These are phyloP conservation scores for Emesis furor DNA, from an alignment of 2,888 invertebrate species.

Conservation along the genomic window DNA sequence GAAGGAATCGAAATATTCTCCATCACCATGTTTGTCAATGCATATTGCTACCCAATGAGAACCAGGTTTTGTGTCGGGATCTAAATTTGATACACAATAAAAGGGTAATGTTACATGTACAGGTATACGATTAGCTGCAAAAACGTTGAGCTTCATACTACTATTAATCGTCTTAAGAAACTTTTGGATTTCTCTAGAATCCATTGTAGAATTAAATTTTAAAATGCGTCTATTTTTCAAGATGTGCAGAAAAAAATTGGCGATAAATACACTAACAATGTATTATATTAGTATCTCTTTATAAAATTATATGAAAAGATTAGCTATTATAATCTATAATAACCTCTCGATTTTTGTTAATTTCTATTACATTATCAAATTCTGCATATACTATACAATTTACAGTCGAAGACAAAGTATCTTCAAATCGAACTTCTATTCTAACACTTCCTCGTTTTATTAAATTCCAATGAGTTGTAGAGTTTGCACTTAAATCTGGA, in stretches of 20 bases:
- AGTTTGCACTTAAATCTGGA: background rate
- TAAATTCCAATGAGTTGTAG: background rate
- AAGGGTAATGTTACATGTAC: background rate
- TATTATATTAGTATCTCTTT: slow-evolving; percentile 5
- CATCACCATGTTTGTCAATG: slow-evolving; percentile 14
- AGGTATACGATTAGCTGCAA: slow-evolving; percentile 14
- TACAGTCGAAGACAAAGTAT: slow-evolving; percentile 5
- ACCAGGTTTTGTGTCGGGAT: slow-evolving; percentile 8
- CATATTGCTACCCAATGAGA: slow-evolving; percentile 22
- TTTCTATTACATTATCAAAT: slow-evolving; percentile 16
- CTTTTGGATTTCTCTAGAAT: background rate
- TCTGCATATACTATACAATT: slow-evolving; percentile 24
- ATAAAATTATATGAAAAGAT: background rate
- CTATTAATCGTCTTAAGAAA: background rate
- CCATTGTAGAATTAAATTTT: background rate
- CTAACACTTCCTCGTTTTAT: slow-evolving; percentile 12
- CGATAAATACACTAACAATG: background rate
- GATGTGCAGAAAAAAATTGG: background rate
- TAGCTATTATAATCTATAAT: slow-evolving; percentile 1
- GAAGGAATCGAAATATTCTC: slow-evolving; percentile 22
- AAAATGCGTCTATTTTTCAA: background rate
- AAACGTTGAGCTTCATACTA: background rate
- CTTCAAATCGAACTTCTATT: slow-evolving; percentile 18
- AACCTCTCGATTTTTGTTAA: background rate
- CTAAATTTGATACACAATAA: background rate